Evolutionary conservation across 2,113 vertebrate species (phyloP).

Genomic region (Paracanthobrama guichenoti): DNA sequence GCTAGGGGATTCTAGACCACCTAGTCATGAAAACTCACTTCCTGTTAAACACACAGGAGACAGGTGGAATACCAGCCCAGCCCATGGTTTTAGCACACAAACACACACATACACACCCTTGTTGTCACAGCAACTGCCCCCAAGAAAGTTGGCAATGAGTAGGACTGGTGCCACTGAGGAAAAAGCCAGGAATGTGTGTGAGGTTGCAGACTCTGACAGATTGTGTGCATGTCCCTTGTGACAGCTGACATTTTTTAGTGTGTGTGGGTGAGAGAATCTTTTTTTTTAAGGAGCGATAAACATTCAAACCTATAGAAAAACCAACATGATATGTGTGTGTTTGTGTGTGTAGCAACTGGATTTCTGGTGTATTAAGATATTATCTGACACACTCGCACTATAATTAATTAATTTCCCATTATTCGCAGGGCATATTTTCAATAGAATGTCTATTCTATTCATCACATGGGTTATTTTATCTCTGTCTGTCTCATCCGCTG

Average conservation of each 20-base stretch:
- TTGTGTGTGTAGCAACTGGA: background rate
- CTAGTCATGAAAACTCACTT: conserved; percentile 28
- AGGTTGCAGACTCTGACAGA: conserved; percentile 35
- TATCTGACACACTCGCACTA: background rate
- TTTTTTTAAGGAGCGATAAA: background rate
- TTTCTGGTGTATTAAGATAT: background rate
- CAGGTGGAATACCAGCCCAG: conserved; percentile 54
- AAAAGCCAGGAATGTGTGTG: conserved; percentile 50
- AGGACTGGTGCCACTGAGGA: conserved; percentile 65
- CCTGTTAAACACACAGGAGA: conserved; percentile 23
- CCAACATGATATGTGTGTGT: conserved; percentile 22
- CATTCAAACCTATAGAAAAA: background rate
- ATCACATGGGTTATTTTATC: conserved; percentile 48
- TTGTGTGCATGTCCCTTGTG: background rate
- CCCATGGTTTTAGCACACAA: conserved; percentile 53
- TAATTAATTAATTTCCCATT: background rate
- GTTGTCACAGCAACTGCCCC: conserved; percentile 74
- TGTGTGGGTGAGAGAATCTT: background rate
- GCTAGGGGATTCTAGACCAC: conserved; percentile 33
- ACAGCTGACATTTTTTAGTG: background rate
- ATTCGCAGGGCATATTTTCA: background rate
- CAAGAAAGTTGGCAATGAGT: conserved; percentile 69
- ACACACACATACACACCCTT: conserved; percentile 44
- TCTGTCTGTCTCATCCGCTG: conserved; percentile 38
- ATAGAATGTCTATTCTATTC: background rate